A percentile compares a stretch with the other conserved stretches of the same genome.
Conservation (phyloP, 2,888 invertebrate genomes). For the Koerneria pararmatus region DNA sequence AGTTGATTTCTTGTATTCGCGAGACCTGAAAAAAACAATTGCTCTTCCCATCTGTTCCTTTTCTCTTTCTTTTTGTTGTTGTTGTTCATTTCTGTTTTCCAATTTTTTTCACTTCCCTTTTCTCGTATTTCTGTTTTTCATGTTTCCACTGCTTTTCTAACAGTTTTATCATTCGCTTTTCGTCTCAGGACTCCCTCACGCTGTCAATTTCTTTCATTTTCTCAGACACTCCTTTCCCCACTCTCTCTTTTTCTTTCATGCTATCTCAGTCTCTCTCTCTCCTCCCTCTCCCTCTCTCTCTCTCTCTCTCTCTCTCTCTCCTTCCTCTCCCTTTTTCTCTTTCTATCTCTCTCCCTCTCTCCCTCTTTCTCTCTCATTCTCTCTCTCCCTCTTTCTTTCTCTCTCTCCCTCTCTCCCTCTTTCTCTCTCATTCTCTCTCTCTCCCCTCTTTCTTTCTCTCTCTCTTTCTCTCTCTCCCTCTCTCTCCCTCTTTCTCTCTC, state of each 20-base stretch:
- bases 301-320: constrained; percentile 5
- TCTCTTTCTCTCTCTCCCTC: neutral
- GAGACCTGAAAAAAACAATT: no score
- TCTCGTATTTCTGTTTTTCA: neutral
- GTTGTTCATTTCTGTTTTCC: neutral
- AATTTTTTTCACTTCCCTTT: neutral
- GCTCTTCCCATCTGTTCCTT: no score
- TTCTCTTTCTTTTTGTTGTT: no score
- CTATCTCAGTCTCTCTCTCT: neutral
- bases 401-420: neutral
- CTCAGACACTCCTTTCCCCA: neutral
- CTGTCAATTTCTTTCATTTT: constrained; percentile 1
- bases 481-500: no score
- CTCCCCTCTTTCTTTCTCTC: neutral
- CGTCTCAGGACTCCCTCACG: neutral
- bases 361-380: neutral
- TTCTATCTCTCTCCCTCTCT: constrained; percentile 3
- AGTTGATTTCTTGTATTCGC: no score
- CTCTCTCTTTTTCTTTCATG: neutral
- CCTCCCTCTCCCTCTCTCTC: neutral
- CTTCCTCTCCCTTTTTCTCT: neutral
- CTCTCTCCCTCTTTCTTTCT: neutral
- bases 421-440: neutral
- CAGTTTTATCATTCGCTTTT: neutral
- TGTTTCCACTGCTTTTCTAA: neutral